These are phyloP conservation scores for Synergus gifuensis DNA, from an alignment of 2,888 invertebrate species.

Conservation along the genomic window DNA sequence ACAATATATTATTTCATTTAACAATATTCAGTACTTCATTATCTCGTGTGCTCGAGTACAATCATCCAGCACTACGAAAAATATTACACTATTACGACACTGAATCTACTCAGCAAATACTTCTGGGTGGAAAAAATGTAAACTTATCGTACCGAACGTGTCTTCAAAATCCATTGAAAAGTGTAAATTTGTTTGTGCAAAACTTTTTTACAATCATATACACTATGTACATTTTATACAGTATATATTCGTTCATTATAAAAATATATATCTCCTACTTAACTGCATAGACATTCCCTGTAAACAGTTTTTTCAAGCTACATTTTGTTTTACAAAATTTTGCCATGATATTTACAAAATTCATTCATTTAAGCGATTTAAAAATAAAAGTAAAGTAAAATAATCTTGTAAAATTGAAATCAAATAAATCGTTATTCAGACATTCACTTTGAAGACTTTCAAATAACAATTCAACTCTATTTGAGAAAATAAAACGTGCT, in stretches of 20 bases:
- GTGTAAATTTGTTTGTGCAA: conserved; percentile 73
- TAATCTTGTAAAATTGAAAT: not conserved
- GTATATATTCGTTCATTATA: conserved; percentile 65
- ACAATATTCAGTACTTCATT: conserved; percentile 58
- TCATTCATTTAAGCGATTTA: not conserved
- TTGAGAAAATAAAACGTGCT: not conserved
- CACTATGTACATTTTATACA: conserved; percentile 70
- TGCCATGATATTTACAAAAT: conserved; percentile 15
- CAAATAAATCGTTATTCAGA: not conserved
- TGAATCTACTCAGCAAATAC: conserved; percentile 33
- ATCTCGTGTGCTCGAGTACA: conserved; percentile 43
- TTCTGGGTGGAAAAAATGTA: conserved; percentile 46
- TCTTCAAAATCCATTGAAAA: conserved; percentile 68
- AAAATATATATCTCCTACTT: conserved; percentile 68
- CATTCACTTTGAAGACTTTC: not conserved
- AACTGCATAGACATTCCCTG: conserved; percentile 56
- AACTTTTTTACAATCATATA: conserved; percentile 72
- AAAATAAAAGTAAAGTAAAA: not conserved
- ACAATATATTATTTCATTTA: conserved; percentile 64
- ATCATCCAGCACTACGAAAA: conserved; percentile 27
- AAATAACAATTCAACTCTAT: too few species aligned
- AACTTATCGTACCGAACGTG: conserved; percentile 48
- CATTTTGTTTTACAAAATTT: conserved; percentile 38
- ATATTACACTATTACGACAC: conserved; percentile 33
- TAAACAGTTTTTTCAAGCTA: conserved; percentile 53